Percentiles rank a stretch among this genome's conserved stretches.
Conservation (phyloP, 1,140 invertebrate genomes). For the Paracyclopina nana region DNA sequence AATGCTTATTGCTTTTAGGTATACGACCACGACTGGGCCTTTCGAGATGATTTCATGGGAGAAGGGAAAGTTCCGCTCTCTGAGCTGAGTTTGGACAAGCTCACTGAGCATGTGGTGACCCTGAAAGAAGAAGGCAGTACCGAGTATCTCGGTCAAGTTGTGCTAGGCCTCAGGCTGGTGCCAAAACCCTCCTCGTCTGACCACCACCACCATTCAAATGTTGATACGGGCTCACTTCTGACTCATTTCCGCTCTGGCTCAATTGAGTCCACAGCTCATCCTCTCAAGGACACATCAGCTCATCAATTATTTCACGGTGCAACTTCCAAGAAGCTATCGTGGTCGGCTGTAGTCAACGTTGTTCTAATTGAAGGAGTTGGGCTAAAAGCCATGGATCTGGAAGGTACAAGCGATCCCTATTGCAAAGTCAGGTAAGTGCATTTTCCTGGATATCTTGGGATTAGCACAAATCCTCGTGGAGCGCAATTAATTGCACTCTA, state of each 20-base stretch:
- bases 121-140: slow-evolving; percentile 41
- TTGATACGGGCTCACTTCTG: background rate
- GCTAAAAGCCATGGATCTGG: slow-evolving; percentile 66
- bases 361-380: slow-evolving; percentile 84
- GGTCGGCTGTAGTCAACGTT: slow-evolving; percentile 26
- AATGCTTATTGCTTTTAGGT: slow-evolving; percentile 36
- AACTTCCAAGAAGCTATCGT: background rate
- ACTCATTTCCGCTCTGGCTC: background rate
- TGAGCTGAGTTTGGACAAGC: slow-evolving; percentile 51
- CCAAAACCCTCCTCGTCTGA: slow-evolving; percentile 34
- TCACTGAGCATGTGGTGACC: slow-evolving; percentile 51
- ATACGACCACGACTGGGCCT: slow-evolving; percentile 93
- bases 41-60: slow-evolving; percentile 96
- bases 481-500: no score
- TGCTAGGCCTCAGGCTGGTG: slow-evolving; percentile 53
- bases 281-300: no score
- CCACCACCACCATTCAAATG: background rate
- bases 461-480: no score
- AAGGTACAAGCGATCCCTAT: slow-evolving; percentile 76
- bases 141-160: slow-evolving; percentile 56
- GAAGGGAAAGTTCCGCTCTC: slow-evolving; percentile 62
- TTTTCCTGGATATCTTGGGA: no score
- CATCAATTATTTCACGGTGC: no score
- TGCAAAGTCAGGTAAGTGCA: slow-evolving; percentile 70
- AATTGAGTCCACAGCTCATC: background rate